phyloP scores from a whole-genome alignment of 2,888 invertebrate genomes.

The Tipula helvola region DNA sequence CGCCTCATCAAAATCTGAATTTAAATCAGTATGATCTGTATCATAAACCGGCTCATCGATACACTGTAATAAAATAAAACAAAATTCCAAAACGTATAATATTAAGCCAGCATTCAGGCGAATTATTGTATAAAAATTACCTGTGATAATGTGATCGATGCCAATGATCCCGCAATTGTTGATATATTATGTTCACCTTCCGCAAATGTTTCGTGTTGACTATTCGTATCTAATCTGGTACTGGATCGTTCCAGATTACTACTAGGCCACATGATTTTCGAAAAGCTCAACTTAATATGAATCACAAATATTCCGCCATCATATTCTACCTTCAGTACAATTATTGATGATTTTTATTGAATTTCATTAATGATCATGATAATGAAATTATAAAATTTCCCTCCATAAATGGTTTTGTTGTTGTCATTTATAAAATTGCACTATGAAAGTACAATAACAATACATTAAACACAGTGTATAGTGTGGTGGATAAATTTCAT shows the following conservation, averaged over 20 bases:
- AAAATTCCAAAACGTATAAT: not conserved
- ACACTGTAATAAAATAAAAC: conserved; percentile 22
- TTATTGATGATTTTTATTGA: not conserved
- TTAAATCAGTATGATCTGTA: conserved; percentile 69
- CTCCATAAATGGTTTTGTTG: not conserved
- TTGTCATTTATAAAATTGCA: not conserved
- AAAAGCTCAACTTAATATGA: not conserved
- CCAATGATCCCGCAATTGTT: conserved; percentile 59
- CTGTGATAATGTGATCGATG: conserved; percentile 44
- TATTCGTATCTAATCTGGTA: conserved; percentile 28
- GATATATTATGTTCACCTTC: conserved; percentile 51
- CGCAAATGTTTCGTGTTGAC: conserved; percentile 49
- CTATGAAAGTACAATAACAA: not conserved
- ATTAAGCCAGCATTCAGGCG: not conserved
- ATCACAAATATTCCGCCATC: not conserved
- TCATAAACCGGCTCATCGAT: conserved; percentile 51
- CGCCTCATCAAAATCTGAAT: conserved; percentile 66
- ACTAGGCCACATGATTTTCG: conserved; percentile 19
- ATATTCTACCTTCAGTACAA: too few relatives aligned
- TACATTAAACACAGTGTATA: not conserved
- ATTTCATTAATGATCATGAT: not conserved
- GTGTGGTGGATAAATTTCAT: not conserved
- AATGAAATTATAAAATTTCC: not conserved
- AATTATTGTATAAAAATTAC: conserved; percentile 22
- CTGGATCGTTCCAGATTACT: conserved; percentile 29